Base-by-base conservation (phyloP, 2,113 vertebrate genomes). In the Seriola aureovittata region DNA sequence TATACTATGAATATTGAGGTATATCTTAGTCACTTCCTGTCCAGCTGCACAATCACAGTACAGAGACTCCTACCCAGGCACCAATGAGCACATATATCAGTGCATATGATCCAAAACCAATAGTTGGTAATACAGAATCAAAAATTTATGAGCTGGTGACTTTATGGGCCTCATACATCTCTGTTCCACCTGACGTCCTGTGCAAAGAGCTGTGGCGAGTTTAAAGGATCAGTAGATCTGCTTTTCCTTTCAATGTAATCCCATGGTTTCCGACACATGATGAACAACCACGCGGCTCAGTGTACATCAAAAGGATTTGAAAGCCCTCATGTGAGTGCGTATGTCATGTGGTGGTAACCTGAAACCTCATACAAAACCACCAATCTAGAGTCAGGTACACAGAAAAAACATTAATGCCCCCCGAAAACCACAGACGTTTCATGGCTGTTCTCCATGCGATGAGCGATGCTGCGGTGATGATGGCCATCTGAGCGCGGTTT, bases 401-500 rank as follows among this genome's bases (percentile, higher is more conserved):
- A 81, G 63, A 80, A 80, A 23, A 78, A 65, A 52, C n/a, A 42
- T 69, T 55, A 82, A 75, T 58, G 50, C 34, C 57, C n/a, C 16
- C n/a, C 5, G 46, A 25, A 75, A 87, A 32, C 16, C 59, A 52
- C 67, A 62, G 29, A 62, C 13, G 40, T 68, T 67, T 36, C 55
- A 46, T 66, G 55, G 42, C 54, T 58, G 52, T 67, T 83, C 63
- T 65, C 40, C 46, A 36, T 46, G 46, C 75, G 76, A 74, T 84
- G 86, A 89, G 74, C 17, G 52, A 83, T 85, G 82, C 62, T 74
- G 68, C 21, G 19, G 21, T n/a, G 42, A 64, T 81, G 69, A 63
- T 71, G 32, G 65, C 82, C 88, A 84, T 89, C 85, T 87, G 64
- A 89, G 77, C 42, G 63, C n/a, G 17, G 71, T 90, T 90, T 87